Evolutionary conservation across 2,888 invertebrate genomes (phyloP).

Genomic region (Fragum whitleyi): DNA sequence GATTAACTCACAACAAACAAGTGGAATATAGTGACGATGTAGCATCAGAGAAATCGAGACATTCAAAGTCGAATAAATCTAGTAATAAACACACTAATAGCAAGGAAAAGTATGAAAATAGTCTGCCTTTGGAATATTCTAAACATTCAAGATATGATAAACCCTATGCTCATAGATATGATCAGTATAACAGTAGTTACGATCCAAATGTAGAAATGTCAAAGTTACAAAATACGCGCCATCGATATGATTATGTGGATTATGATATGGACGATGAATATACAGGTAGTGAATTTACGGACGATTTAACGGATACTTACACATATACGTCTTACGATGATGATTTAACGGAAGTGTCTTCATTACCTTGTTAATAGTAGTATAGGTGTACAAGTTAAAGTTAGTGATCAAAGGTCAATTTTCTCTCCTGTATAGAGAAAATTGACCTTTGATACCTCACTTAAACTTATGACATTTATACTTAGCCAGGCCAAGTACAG

Average conservation of each 20-base stretch:
- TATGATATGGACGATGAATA: constrained; percentile 54
- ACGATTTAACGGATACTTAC: constrained; percentile 58
- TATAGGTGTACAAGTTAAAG: no score
- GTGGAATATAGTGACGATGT: no score
- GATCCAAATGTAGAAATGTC: not conserved
- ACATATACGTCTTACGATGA: constrained; percentile 57
- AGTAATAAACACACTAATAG: not conserved
- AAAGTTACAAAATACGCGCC: no score
- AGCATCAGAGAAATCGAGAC: not conserved
- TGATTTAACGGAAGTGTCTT: constrained; percentile 64
- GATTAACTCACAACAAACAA: no score
- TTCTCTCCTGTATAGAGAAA: no score
- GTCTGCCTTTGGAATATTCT: not conserved
- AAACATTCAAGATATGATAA: not conserved
- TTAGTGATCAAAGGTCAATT: no score
- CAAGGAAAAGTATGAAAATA: no score
- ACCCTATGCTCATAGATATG: not conserved
- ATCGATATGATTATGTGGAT: constrained; percentile 49
- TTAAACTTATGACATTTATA: not conserved
- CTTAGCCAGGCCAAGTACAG: no score
- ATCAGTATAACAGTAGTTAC: not conserved
- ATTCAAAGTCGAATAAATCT: constrained; percentile 18
- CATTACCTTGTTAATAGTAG: constrained; percentile 60
- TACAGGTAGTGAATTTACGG: constrained; percentile 49
- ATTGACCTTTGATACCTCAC: no score